These are phyloP conservation scores for Micromys minutus DNA, from an alignment of 2,113 vertebrate species.

Conservation along the genomic window DNA sequence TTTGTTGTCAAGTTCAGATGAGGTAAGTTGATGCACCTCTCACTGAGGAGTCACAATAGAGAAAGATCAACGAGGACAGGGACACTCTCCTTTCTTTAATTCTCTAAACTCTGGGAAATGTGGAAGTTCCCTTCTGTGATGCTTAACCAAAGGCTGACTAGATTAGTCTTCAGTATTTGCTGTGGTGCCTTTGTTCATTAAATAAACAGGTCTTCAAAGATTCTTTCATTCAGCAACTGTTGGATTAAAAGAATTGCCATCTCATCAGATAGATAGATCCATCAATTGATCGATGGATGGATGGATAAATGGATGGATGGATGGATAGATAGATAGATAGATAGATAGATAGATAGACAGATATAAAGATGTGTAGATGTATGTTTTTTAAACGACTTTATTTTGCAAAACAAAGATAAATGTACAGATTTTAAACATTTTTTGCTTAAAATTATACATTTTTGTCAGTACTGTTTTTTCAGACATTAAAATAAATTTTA, in stretches of 20 bases:
- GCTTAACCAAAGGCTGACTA: neutral
- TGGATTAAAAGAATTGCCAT: neutral
- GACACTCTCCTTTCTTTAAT: neutral
- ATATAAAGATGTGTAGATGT: too few species aligned
- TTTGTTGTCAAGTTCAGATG: slow-evolving; percentile 34
- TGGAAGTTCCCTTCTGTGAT: neutral
- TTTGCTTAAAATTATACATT: too few species aligned
- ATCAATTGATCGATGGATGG: too few species aligned
- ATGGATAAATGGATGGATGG: too few species aligned
- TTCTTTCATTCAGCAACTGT: neutral
- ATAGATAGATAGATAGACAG: too few species aligned
- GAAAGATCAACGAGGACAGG: neutral
- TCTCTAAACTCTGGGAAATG: neutral
- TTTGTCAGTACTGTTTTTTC: too few species aligned
- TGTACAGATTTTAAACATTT: too few species aligned
- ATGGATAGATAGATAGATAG: too few species aligned
- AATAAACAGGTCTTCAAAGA: slow-evolving; percentile 3
- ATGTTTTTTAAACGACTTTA: too few species aligned
- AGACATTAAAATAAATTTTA: too few species aligned
- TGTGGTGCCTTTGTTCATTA: slow-evolving; percentile 12
- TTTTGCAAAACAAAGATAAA: too few species aligned
- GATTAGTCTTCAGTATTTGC: neutral
- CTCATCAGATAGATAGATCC: neutral
- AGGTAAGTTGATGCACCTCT: slow-evolving; percentile 28
- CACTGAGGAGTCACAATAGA: neutral